phyloP scores from a whole-genome alignment of 2,113 vertebrate genomes.

The Leucosticte australis region DNA sequence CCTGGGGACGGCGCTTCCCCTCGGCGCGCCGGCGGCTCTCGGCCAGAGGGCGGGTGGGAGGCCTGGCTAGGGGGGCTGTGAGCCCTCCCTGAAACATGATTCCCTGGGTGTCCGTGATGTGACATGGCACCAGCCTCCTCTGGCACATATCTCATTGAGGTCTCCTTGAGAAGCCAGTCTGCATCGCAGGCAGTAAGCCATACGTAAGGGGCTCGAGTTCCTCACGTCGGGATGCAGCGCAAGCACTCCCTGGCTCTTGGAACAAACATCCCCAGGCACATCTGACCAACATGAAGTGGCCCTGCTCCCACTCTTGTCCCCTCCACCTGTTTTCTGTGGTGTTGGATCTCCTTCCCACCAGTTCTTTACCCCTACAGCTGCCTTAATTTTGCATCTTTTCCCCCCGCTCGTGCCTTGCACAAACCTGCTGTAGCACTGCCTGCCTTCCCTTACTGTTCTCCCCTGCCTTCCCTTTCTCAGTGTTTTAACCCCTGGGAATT shows the following conservation, averaged over 20 bases:
- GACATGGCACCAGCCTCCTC: neutral
- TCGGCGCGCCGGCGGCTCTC: neutral
- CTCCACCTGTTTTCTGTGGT: neutral
- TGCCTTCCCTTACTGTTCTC: neutral
- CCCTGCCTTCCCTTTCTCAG: neutral
- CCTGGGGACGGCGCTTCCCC: neutral
- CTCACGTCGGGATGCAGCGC: rapidly evolving
- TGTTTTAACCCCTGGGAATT: neutral
- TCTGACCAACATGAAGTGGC: neutral
- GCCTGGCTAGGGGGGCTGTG: neutral
- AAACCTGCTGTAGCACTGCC: neutral
- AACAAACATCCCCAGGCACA: rapidly evolving
- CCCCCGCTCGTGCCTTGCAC: rapidly evolving
- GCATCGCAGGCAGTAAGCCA: rapidly evolving
- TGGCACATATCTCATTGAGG: rapidly evolving
- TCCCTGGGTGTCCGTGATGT: rapidly evolving
- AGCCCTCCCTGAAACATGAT: rapidly evolving
- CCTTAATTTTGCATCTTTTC: neutral
- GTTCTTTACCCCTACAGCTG: neutral
- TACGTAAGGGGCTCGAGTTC: rapidly evolving
- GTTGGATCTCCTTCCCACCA: neutral
- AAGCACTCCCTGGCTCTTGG: neutral
- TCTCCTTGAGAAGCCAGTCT: neutral
- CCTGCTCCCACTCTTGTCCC: neutral
- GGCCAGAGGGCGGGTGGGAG: neutral